These are phyloP conservation scores for Lasaia peninsularis DNA, from an alignment of 1,140 invertebrate genomes.

Conservation along the genomic window DNA sequence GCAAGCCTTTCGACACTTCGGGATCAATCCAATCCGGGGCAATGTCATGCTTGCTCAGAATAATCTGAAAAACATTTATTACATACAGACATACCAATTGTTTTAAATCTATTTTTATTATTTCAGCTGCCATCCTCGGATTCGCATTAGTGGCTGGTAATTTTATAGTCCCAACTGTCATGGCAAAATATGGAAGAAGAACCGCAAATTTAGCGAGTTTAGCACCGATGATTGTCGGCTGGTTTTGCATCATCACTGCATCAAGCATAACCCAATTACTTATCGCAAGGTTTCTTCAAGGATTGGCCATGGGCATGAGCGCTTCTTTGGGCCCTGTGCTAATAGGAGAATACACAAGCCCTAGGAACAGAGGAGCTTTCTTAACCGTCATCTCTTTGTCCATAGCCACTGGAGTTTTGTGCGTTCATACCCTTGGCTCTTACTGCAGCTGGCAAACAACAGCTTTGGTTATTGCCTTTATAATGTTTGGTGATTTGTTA, in stretches of 20 bases:
- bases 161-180: constrained; percentile 21
- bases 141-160: constrained; percentile 9
- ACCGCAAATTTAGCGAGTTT: constrained; percentile 48
- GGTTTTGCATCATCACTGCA: constrained; percentile 49
- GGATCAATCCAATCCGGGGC: too few relatives aligned
- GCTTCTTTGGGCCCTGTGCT: constrained; percentile 36
- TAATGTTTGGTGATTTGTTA: constrained; percentile 63
- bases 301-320: constrained; percentile 33
- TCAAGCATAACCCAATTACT: constrained; percentile 24
- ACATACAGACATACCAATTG: not conserved
- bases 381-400: constrained; percentile 70
- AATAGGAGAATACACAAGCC: constrained; percentile 61
- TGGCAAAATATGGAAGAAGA: constrained; percentile 52
- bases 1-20: too few relatives aligned
- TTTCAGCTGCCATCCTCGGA: not conserved
- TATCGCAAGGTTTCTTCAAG: constrained; percentile 32
- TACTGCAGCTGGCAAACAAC: constrained; percentile 76
- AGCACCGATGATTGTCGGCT: constrained; percentile 44
- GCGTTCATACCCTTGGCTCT: constrained; percentile 76
- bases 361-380: constrained; percentile 74
- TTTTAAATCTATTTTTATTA: not conserved
- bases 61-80: too few relatives aligned
- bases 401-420: constrained; percentile 71
- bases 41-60: too few relatives aligned
- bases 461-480: constrained; percentile 62